Percentiles rank a stretch among this genome's conserved stretches.
Evolutionary conservation across 2,888 invertebrate genomes (phyloP).

Genomic region (Sthenelais limicola): DNA sequence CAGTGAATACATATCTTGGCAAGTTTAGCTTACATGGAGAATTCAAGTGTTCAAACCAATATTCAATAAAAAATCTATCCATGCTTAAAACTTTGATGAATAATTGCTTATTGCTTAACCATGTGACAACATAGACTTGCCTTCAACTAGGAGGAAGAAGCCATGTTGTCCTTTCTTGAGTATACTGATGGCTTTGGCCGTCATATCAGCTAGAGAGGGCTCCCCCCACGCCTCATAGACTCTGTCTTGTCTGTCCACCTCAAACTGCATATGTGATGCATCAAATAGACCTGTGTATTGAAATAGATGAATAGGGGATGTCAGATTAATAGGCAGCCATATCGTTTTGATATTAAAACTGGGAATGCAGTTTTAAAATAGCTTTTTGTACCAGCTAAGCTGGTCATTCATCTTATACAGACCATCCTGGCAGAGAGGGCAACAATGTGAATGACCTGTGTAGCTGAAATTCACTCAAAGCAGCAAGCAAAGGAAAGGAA

Average conservation of each 20-base stretch:
- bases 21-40: too few relatives aligned
- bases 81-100: not conserved
- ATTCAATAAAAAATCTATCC: not conserved
- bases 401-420: too few relatives aligned
- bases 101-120: not conserved
- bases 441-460: too few relatives aligned
- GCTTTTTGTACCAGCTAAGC: too few relatives aligned
- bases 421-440: too few relatives aligned
- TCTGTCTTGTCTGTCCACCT: constrained; percentile 64
- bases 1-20: too few relatives aligned
- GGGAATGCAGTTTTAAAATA: too few relatives aligned
- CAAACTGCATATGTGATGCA: constrained; percentile 80
- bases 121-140: constrained; percentile 40
- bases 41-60: not conserved
- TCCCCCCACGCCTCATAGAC: constrained; percentile 66
- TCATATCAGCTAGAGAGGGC: constrained; percentile 63
- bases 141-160: constrained; percentile 54
- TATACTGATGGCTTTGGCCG: constrained; percentile 49
- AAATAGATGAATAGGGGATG: too few relatives aligned
- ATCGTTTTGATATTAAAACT: too few relatives aligned
- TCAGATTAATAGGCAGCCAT: too few relatives aligned
- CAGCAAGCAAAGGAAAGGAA: too few relatives aligned
- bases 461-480: too few relatives aligned
- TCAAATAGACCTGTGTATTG: constrained; percentile 66
- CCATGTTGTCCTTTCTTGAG: constrained; percentile 47